Conservation (phyloP, 2,113 vertebrate genomes). For the Pardalotus punctatus region DNA sequence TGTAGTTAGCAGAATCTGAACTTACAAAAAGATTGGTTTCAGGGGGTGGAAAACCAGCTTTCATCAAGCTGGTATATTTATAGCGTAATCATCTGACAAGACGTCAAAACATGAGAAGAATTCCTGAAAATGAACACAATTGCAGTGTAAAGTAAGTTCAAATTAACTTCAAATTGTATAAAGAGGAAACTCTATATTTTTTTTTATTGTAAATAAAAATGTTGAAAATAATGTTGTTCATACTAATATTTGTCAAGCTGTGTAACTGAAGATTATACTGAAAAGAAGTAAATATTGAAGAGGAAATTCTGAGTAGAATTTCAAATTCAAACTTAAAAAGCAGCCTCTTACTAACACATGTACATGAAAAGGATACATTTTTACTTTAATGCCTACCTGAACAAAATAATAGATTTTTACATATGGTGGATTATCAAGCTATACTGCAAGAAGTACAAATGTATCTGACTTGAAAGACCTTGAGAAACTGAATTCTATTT, state of each 20-base stretch:
- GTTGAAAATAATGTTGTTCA: not conserved
- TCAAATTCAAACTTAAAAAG: not conserved
- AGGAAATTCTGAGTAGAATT: not conserved
- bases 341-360: not conserved
- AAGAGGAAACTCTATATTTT: not conserved
- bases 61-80: not conserved
- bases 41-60: not conserved
- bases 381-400: not conserved
- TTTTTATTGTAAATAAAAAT: not conserved
- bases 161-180: not conserved
- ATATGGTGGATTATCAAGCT: not conserved
- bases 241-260: not conserved
- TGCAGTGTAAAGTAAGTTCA: not conserved
- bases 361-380: not conserved
- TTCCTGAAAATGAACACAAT: not conserved
- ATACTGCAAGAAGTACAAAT: not conserved
- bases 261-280: not conserved
- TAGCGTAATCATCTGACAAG: not conserved
- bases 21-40: not conserved
- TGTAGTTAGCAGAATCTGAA: not conserved
- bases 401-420: not conserved
- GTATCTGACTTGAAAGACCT: not conserved
- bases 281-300: not conserved
- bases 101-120: constrained; percentile 2
- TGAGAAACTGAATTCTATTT: not conserved